Base-by-base conservation (phyloP, 2,888 invertebrate genomes). In the Drosophila picticornis region DNA sequence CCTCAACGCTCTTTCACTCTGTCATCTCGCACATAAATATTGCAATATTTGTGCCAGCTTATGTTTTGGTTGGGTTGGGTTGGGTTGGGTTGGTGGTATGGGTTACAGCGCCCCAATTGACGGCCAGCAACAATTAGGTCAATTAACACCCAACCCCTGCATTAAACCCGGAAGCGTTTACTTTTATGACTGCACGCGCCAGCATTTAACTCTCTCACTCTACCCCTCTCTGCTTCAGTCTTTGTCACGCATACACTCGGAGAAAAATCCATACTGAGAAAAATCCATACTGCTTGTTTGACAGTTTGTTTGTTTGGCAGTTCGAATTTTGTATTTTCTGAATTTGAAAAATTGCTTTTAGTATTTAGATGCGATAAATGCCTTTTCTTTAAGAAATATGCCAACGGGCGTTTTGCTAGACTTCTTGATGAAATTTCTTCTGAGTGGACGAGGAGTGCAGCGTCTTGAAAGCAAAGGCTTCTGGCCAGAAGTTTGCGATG, bases 101-200 rank as follows among this genome's bases (percentile, higher is more conserved):
- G 27, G 46, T 25, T 25, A 4, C 46, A 27, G 50, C 38, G 7
- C 32, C 36, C 55, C 13, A 46, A 22, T 19, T 27, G 34, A 29
- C 50, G 11, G 36, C 61, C 53, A 31, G 36, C 38, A 46, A 38
- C 80, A 78, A 78, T 80, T 72, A 72, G 80, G 78, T 78, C 78
- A 79, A 78, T 78, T 78, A 78, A 71, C 80, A 68, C 66, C 29
- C 11, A 27, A 22, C 57, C 55, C 57, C 46, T 25, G 46, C 46
- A 46, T 25, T 46, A 40, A 22, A 22, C 34, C 63, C 63, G 64
- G 57, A 68, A 60, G 62, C 43, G 50, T 63, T 60, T 50, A 62
- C 50, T 53, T 70, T 78, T 65, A 77, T 73, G 73, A 50, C 40
- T 69, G 74, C 77, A 78, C 77, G 79, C 77, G 52, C 34, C 60